These are phyloP conservation scores for Hydropotes inermis DNA, from an alignment of 2,113 vertebrate genomes.

Conservation along the genomic window DNA sequence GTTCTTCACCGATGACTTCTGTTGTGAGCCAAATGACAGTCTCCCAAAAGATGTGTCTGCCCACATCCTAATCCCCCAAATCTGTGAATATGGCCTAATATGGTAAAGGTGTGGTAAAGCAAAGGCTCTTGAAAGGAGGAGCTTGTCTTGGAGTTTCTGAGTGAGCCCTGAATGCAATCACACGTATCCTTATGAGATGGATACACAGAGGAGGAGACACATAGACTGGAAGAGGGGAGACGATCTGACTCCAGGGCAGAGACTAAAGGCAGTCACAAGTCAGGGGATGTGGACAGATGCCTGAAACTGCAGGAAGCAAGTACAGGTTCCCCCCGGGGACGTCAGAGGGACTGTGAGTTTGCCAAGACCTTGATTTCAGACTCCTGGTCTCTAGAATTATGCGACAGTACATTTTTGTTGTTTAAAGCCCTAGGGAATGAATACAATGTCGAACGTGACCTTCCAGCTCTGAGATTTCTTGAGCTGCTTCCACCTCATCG, in stretches of 20 bases:
- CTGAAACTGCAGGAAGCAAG: not conserved
- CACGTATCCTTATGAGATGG: not conserved
- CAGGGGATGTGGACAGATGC: not conserved
- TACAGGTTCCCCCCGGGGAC: not conserved
- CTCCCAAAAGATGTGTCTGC: not conserved
- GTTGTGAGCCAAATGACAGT: not conserved
- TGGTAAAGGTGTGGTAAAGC: not conserved
- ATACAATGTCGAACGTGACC: not conserved
- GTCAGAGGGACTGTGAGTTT: rapidly evolving
- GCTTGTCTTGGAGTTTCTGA: not conserved
- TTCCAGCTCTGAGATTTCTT: not conserved
- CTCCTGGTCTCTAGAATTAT: not conserved
- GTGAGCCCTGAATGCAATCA: not conserved
- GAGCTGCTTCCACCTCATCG: not conserved
- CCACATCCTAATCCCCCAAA: not conserved
- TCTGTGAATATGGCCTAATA: not conserved
- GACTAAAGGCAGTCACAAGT: too few relatives aligned
- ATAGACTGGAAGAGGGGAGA: not conserved
- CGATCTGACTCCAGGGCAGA: not conserved
- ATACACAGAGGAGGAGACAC: not conserved
- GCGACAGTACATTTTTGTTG: not conserved
- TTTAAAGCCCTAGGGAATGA: not conserved
- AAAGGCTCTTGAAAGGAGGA: not conserved
- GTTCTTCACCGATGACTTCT: not conserved
- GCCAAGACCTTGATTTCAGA: not conserved